Conservation (phyloP, 2,113 vertebrate species). For the Ctenodactylus gundi region DNA sequence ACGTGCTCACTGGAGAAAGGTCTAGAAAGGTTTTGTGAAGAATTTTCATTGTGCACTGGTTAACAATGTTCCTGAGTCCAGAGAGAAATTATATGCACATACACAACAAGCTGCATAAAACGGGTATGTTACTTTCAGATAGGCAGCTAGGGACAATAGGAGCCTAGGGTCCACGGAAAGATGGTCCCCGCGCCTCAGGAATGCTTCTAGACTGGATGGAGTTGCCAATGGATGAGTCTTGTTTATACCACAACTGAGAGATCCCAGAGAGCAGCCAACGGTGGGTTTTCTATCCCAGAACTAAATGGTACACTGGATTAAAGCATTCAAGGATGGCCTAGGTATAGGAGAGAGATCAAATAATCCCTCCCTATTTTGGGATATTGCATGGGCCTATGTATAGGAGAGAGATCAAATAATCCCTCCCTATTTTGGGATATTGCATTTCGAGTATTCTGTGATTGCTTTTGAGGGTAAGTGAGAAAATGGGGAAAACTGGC, state of each 20-base stretch:
- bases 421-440: not conserved
- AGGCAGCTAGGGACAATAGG: not conserved
- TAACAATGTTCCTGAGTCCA: not conserved
- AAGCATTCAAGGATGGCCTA: not conserved
- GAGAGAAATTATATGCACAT: not conserved
- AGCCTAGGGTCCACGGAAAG: not conserved
- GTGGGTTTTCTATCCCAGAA: not conserved
- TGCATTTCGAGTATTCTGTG: not conserved
- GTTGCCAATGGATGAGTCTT: no score
- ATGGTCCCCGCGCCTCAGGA: not conserved
- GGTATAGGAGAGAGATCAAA: not conserved
- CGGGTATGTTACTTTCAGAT: not conserved
- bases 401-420: not conserved
- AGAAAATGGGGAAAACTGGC: not conserved
- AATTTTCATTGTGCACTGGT: not conserved
- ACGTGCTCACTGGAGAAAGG: not conserved
- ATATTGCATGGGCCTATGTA: not conserved
- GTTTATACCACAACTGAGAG: not conserved
- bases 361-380: not conserved
- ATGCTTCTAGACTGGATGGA: not conserved
- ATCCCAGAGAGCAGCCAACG: not conserved
- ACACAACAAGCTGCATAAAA: not conserved
- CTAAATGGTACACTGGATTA: not conserved
- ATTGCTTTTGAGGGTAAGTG: not conserved
- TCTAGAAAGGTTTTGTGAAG: not conserved